phyloP scores from a whole-genome alignment of 1,140 invertebrate species.

The Aporrectodea caliginosa region DNA sequence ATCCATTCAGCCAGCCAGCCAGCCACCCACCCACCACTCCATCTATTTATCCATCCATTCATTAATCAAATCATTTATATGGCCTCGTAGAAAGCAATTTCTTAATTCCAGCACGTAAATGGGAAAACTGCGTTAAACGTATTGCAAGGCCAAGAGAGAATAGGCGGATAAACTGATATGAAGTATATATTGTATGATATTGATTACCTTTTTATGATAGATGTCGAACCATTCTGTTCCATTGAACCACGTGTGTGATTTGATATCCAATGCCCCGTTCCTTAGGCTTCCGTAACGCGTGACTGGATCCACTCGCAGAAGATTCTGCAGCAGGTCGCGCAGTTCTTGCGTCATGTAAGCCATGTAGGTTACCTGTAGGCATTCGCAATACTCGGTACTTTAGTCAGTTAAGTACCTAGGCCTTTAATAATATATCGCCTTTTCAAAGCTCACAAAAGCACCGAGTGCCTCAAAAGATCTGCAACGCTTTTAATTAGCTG shows the following conservation, averaged over 20 bases:
- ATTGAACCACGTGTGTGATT: slow-evolving; percentile 97
- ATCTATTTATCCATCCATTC: neutral
- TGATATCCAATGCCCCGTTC: slow-evolving; percentile 98
- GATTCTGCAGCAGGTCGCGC: slow-evolving; percentile 92
- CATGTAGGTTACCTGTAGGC: neutral
- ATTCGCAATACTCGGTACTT: too few species aligned
- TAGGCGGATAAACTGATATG: neutral
- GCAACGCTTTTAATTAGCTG: too few species aligned
- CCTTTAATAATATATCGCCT: too few species aligned
- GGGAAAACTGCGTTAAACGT: neutral
- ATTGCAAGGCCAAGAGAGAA: neutral
- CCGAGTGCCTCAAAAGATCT: too few species aligned
- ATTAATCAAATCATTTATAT: neutral
- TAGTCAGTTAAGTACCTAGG: too few species aligned
- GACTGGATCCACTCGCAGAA: slow-evolving; percentile 95
- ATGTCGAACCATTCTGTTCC: slow-evolving; percentile 98
- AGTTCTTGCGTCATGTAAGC: slow-evolving; percentile 69
- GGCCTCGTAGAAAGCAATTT: neutral
- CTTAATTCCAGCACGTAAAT: neutral
- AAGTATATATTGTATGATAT: too few species aligned
- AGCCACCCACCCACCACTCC: neutral
- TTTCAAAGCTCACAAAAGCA: too few species aligned
- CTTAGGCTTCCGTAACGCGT: slow-evolving; percentile 98
- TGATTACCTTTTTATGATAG: slow-evolving; percentile 91
- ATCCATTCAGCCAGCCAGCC: too few species aligned